phyloP scores from a whole-genome alignment of 2,888 invertebrate species.

The Geophilus truncorum region DNA sequence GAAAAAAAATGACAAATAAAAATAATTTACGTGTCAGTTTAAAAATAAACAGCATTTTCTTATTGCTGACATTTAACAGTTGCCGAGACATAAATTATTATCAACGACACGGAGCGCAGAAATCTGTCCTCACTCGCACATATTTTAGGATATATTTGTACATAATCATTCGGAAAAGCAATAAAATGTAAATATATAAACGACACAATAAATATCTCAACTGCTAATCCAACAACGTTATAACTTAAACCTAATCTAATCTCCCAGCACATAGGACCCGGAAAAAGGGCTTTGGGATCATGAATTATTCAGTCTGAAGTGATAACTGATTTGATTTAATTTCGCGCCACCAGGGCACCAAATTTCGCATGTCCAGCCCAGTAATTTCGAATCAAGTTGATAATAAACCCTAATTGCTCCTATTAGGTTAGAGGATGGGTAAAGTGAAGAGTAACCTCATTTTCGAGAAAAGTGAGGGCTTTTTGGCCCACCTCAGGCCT shows the following conservation, averaged over 20 bases:
- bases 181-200: neutral
- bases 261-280: neutral
- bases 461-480: constrained; percentile 14
- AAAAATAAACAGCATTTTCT: neutral
- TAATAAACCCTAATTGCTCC: constrained; percentile 6
- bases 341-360: neutral
- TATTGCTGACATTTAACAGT: constrained; percentile 3
- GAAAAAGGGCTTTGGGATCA: no score
- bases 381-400: neutral
- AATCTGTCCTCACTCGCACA: neutral
- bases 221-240: neutral
- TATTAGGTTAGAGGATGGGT: neutral
- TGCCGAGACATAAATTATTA: constrained; percentile 12
- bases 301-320: neutral
- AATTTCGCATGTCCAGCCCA: neutral
- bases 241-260: constrained; percentile 3
- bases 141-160: neutral
- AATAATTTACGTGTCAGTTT: neutral
- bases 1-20: neutral
- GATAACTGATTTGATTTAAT: neutral
- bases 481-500: neutral
- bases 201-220: neutral
- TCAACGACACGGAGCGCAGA: neutral
- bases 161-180: neutral
- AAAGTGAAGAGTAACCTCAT: neutral